A percentile compares a stretch with the other conserved stretches of the same genome.
Evolutionary conservation across 2,113 vertebrate species (phyloP).

Genomic region (Limanda limanda): DNA sequence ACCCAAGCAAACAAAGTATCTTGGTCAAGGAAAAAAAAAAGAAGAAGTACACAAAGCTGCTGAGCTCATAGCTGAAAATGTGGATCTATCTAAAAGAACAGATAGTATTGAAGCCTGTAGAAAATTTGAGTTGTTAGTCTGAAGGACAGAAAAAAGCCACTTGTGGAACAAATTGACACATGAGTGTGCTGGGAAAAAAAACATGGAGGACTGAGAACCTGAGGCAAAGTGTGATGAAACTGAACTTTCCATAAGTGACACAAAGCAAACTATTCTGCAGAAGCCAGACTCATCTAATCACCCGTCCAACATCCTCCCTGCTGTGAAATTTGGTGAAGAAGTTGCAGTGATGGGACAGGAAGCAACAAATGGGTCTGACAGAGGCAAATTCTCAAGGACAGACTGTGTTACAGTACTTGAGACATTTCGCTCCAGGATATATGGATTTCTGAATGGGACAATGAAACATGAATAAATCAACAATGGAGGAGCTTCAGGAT

Average conservation of each 20-base stretch:
- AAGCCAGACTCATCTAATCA: slow-evolving; percentile 7
- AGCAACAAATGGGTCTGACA: slow-evolving; percentile 43
- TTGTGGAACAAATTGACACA: slow-evolving; percentile 20
- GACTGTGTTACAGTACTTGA: slow-evolving; percentile 15
- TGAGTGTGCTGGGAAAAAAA: not conserved
- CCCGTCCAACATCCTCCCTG: slow-evolving; percentile 27
- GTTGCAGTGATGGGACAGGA: slow-evolving; percentile 29
- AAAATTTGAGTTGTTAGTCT: not conserved
- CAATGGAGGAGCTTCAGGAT: slow-evolving; percentile 15
- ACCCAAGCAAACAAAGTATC: not conserved
- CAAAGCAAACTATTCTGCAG: slow-evolving; percentile 38
- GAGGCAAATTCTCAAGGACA: slow-evolving; percentile 30
- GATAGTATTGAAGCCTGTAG: slow-evolving; percentile 10
- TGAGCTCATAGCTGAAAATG: not conserved
- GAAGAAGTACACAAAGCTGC: not conserved
- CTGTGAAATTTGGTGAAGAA: slow-evolving; percentile 47
- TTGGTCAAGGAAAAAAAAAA: not conserved
- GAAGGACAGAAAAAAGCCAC: not conserved
- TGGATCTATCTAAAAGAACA: not conserved
- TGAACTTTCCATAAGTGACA: slow-evolving; percentile 35
- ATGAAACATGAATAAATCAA: not conserved
- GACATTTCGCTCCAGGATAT: slow-evolving; percentile 15
- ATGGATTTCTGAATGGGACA: slow-evolving; percentile 6
- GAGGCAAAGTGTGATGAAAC: slow-evolving; percentile 44
- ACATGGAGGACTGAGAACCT: slow-evolving; percentile 2